phyloP scores from a whole-genome alignment of 2,113 vertebrate genomes.

The Plecturocebus donacophilus region DNA sequence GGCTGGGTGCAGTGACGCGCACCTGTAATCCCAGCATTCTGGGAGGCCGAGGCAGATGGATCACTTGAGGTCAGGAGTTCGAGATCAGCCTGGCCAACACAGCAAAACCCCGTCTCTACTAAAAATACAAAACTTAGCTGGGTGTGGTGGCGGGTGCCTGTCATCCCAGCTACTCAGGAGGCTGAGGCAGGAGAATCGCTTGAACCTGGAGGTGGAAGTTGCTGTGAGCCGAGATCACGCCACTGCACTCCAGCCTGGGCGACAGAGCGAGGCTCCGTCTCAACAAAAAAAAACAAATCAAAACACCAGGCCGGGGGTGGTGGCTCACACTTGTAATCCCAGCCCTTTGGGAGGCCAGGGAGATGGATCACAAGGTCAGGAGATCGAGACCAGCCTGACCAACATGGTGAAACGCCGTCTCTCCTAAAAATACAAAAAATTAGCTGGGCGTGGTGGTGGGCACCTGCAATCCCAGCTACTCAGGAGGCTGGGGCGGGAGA shows the following conservation, averaged over 20 bases:
- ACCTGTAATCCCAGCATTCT: background rate
- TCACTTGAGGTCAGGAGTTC: no score
- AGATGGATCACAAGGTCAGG: no score
- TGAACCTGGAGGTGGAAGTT: background rate
- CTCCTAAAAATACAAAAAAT: no score
- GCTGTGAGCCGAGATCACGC: background rate
- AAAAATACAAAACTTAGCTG: no score
- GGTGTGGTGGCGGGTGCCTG: rapidly evolving
- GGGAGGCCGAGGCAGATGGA: no score
- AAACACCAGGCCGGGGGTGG: background rate
- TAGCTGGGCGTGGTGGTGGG: rapidly evolving
- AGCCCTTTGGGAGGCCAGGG: no score
- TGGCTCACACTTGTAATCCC: background rate
- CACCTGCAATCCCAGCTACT: background rate
- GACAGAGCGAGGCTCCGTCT: background rate
- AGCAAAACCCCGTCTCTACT: no score
- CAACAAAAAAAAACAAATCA: background rate
- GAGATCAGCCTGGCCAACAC: no score
- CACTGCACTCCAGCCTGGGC: background rate
- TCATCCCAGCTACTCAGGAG: background rate
- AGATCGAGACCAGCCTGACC: no score
- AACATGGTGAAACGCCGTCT: no score
- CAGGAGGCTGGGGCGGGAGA: background rate
- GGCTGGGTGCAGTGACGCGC: rapidly evolving
- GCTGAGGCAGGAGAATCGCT: background rate